Evolutionary conservation across 2,888 invertebrate species (phyloP).

Genomic region (Tenodera sinensis): DNA sequence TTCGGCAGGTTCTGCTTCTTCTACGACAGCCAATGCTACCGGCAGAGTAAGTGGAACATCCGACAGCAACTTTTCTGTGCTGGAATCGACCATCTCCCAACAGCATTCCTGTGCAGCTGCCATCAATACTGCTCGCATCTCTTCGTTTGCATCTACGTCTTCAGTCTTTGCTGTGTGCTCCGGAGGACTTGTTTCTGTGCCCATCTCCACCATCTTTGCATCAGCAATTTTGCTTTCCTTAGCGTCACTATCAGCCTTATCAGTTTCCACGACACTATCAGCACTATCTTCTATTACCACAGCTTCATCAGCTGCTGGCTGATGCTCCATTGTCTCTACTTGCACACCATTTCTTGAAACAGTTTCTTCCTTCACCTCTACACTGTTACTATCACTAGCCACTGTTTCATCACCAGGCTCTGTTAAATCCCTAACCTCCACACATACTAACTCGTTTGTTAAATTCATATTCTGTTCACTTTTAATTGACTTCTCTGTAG

Average conservation of each 20-base stretch:
- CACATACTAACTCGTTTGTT: background rate
- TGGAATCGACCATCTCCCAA: conserved; percentile 51
- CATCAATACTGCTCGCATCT: conserved; percentile 42
- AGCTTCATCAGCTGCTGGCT: background rate
- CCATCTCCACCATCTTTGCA: conserved; percentile 33
- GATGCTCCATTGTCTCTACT: background rate
- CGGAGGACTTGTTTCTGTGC: conserved; percentile 25
- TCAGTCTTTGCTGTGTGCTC: conserved; percentile 31
- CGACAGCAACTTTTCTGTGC: conserved; percentile 46
- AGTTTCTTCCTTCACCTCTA: background rate
- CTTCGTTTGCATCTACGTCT: conserved; percentile 28
- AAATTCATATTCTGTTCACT: background rate
- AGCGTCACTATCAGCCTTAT: background rate
- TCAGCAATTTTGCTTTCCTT: conserved; percentile 13
- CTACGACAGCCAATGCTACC: conserved; percentile 39
- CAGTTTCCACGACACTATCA: background rate
- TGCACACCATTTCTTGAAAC: background rate
- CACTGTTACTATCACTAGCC: background rate
- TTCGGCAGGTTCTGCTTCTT: conserved; percentile 41
- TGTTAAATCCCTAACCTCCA: background rate
- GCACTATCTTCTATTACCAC: background rate
- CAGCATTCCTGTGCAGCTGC: conserved; percentile 37
- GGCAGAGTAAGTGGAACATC: conserved; percentile 41
- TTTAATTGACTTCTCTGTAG: background rate
- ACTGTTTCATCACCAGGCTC: background rate